Evolutionary conservation across 2,797 vertebrate genomes (phyloP).

Genomic region (Pteropus rufus): DNA sequence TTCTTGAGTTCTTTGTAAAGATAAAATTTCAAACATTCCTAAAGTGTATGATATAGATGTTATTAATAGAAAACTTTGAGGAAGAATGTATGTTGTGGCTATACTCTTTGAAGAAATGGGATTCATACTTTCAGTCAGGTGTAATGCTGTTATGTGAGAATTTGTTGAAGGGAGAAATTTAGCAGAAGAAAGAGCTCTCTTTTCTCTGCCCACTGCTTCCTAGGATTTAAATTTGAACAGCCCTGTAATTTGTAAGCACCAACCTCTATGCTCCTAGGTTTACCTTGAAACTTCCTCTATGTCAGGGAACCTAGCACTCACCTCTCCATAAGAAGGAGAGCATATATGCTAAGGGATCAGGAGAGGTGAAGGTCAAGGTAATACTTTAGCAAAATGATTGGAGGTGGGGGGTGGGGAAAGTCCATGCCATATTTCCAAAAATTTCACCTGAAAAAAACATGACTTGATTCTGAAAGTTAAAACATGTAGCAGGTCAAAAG

Average conservation of each 20-base stretch:
- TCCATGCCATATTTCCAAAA: background rate
- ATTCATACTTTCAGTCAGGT: background rate
- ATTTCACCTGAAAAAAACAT: background rate
- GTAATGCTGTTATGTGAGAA: background rate
- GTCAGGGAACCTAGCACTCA: background rate
- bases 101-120: background rate
- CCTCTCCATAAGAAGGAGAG: background rate
- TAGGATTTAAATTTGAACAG: background rate
- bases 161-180: background rate
- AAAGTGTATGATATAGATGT: background rate
- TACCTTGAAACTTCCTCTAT: constrained; percentile 13
- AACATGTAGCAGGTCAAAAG: constrained; percentile 36
- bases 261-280: background rate
- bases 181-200: background rate
- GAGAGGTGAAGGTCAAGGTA: background rate
- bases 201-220: background rate
- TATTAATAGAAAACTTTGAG: background rate
- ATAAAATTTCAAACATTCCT: background rate
- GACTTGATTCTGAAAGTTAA: constrained; percentile 20
- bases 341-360: constrained; percentile 28
- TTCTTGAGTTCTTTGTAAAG: background rate
- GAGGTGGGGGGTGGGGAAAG: background rate
- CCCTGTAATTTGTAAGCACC: background rate
- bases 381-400: background rate
- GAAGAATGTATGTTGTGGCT: background rate